Evolutionary conservation across 1,140 invertebrate genomes (phyloP).

Genomic region (Macrotrachela quadricornifera): DNA sequence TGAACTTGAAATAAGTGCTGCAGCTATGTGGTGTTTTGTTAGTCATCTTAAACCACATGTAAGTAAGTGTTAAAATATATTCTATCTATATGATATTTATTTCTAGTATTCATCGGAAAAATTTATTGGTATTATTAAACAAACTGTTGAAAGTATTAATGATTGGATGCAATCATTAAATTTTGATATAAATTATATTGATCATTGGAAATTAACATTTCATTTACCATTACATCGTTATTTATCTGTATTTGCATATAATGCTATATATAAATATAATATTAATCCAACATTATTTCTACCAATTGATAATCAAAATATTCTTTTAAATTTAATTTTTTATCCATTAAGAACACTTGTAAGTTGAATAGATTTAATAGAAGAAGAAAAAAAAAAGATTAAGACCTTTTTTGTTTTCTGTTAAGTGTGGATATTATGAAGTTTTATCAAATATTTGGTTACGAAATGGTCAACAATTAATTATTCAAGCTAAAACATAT

Average conservation of each 20-base stretch:
- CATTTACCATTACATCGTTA: slow-evolving; percentile 84
- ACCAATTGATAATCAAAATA: slow-evolving; percentile 55
- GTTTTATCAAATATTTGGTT: slow-evolving; percentile 81
- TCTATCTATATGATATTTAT: too few relatives aligned
- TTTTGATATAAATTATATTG: not conserved
- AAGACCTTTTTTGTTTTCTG: not conserved
- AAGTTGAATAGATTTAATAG: slow-evolving; percentile 10
- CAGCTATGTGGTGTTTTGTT: slow-evolving; percentile 85
- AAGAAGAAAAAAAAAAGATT: not conserved
- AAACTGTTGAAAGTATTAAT: too few relatives aligned
- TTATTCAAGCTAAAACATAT: slow-evolving; percentile 93
- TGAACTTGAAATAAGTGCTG: slow-evolving; percentile 78
- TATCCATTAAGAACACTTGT: slow-evolving; percentile 2
- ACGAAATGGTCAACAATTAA: slow-evolving; percentile 82
- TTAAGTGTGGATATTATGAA: slow-evolving; percentile 75
- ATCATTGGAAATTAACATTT: slow-evolving; percentile 43
- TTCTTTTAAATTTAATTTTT: not conserved
- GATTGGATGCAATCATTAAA: too few relatives aligned
- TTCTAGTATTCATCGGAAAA: too few relatives aligned
- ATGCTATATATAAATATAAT: slow-evolving; percentile 48
- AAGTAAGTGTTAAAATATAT: too few relatives aligned
- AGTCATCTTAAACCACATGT: slow-evolving; percentile 54
- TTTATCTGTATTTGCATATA: slow-evolving; percentile 68
- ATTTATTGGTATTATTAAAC: too few relatives aligned
- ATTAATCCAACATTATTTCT: too few relatives aligned